Percentiles rank a stretch among this genome's conserved stretches.
These are phyloP conservation scores for Spatula clypeata DNA, from an alignment of 2,797 vertebrate species.

Conservation along the genomic window DNA sequence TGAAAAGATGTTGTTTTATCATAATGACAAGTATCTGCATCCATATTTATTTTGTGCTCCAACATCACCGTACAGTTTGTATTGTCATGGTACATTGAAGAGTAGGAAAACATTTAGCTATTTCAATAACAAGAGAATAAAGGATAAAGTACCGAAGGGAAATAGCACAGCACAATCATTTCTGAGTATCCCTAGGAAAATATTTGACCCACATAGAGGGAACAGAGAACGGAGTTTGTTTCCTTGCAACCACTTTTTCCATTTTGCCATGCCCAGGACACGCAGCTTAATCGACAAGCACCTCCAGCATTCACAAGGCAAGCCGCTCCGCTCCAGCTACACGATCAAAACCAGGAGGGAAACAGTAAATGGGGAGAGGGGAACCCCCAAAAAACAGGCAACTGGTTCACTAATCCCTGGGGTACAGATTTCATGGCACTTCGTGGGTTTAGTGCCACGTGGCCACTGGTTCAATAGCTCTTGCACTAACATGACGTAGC, in stretches of 20 bases:
- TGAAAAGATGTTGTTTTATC: constrained; percentile 82
- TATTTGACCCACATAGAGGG: constrained; percentile 75
- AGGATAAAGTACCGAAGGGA: constrained; percentile 58
- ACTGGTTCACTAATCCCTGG: neutral
- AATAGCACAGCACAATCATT: constrained; percentile 62
- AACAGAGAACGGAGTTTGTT: constrained; percentile 31
- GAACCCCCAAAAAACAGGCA: neutral
- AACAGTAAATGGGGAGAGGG: neutral
- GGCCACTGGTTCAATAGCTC: neutral
- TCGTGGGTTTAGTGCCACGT: fast-evolving
- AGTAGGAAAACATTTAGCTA: constrained; percentile 72
- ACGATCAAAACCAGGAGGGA: neutral
- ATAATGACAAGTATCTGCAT: constrained; percentile 76
- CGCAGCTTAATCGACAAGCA: neutral
- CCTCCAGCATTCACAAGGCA: neutral
- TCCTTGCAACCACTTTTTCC: constrained; percentile 39
- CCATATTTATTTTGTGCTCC: constrained; percentile 78
- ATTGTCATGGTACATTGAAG: constrained; percentile 72
- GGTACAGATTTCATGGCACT: fast-evolving
- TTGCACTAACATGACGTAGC: fast-evolving
- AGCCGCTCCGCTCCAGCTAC: neutral
- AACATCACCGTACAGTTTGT: constrained; percentile 63
- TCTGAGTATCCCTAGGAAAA: constrained; percentile 54
- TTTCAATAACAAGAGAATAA: constrained; percentile 71
- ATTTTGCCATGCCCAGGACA: constrained; percentile 35